phyloP scores from a whole-genome alignment of 2,888 invertebrate species.

The Petrolisthes manimaculis region DNA sequence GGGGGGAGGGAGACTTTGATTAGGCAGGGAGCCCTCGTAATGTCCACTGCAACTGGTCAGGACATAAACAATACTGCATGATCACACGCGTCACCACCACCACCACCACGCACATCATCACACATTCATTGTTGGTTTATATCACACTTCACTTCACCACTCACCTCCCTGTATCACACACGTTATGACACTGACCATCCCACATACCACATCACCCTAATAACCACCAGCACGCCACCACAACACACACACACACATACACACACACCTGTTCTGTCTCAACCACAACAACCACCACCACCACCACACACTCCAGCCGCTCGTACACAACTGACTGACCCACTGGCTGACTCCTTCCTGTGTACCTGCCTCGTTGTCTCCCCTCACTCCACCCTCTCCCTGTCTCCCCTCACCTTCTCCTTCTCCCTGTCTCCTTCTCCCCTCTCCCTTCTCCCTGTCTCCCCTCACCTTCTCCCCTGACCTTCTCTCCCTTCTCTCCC shows the following conservation, averaged over 20 bases:
- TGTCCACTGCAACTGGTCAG: neutral
- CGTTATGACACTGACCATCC: neutral
- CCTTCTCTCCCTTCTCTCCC: neutral
- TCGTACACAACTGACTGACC: neutral
- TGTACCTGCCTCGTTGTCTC: no score
- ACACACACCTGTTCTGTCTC: neutral
- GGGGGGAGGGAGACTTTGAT: neutral
- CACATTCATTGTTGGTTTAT: neutral
- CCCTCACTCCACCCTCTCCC: neutral
- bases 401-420: neutral
- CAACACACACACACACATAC: neutral
- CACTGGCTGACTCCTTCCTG: neutral
- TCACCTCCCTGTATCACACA: neutral
- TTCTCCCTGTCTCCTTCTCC: neutral
- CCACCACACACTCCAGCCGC: neutral
- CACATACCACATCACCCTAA: neutral
- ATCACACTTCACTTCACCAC: neutral
- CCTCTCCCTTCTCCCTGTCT: neutral
- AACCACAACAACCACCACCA: neutral
- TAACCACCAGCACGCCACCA: neutral
- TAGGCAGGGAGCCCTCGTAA: neutral
- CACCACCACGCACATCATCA: neutral
- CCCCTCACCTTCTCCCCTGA: neutral
- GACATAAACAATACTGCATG: no score
- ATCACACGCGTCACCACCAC: neutral